These are phyloP conservation scores for Euglossa dilemma DNA, from an alignment of 1,140 invertebrate genomes.

Conservation along the genomic window DNA sequence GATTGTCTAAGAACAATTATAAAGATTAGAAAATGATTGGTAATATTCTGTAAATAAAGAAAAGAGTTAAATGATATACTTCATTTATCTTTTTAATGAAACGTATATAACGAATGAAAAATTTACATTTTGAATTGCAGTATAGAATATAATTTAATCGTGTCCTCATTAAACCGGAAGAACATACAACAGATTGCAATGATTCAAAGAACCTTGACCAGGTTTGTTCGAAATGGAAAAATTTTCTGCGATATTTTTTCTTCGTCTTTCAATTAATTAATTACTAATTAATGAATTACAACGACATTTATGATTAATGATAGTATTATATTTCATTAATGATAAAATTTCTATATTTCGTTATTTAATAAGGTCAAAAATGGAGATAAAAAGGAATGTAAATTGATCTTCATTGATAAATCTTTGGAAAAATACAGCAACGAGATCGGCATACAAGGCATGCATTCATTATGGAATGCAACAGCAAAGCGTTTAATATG, in stretches of 20 bases:
- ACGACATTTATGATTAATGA: background rate
- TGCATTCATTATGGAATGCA: constrained; percentile 24
- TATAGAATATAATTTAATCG: background rate
- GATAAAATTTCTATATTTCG: background rate
- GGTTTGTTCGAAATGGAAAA: background rate
- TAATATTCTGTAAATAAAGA: too few relatives aligned
- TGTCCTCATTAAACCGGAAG: background rate
- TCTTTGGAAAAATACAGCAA: background rate
- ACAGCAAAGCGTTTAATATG: constrained; percentile 22
- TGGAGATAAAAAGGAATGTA: background rate
- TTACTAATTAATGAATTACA: background rate
- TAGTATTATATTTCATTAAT: background rate
- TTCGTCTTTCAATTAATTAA: background rate
- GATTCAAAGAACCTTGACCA: constrained; percentile 21
- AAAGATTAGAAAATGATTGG: too few relatives aligned
- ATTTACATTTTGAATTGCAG: background rate
- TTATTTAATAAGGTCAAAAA: background rate
- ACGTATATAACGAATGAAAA: background rate
- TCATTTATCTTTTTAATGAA: background rate
- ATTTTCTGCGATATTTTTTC: background rate
- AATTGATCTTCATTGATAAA: background rate
- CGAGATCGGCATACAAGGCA: background rate
- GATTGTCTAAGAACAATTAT: too few relatives aligned
- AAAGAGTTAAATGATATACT: too few relatives aligned
- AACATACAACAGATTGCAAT: background rate